Conservation (phyloP, 2,888 invertebrate species). For the Magallana nippona region DNA sequence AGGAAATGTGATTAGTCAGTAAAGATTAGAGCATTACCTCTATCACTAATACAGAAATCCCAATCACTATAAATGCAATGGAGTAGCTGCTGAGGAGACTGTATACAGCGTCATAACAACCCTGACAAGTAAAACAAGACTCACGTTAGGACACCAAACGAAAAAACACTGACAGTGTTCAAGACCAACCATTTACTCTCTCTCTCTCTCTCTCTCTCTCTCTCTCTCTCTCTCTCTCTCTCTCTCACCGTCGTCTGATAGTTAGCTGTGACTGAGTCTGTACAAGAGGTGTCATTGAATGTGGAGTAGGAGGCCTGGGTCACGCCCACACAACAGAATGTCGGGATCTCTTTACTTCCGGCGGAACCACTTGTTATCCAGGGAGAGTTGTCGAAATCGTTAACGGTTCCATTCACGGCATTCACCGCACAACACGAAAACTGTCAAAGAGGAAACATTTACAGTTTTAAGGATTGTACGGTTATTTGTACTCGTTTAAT, state of each 20-base stretch:
- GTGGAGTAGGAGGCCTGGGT: slow-evolving; percentile 8
- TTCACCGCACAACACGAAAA: slow-evolving; percentile 45
- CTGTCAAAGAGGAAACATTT: slow-evolving; percentile 36
- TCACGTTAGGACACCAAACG: background rate
- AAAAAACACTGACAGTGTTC: too few relatives aligned
- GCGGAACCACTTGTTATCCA: slow-evolving; percentile 40
- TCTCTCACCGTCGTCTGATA: slow-evolving; percentile 34
- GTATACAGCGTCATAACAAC: slow-evolving; percentile 39
- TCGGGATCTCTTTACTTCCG: slow-evolving; percentile 42
- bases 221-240: slow-evolving; percentile 16
- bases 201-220: slow-evolving; percentile 38
- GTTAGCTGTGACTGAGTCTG: slow-evolving; percentile 30
- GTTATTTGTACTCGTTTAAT: too few relatives aligned
- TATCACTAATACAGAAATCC: slow-evolving; percentile 34
- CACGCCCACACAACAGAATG: slow-evolving; percentile 43
- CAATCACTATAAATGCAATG: slow-evolving; percentile 34
- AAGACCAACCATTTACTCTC: slow-evolving; percentile 6
- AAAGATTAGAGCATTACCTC: background rate
- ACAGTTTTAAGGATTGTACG: too few relatives aligned
- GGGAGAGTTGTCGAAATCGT: slow-evolving; percentile 43
- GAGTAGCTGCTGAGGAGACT: slow-evolving; percentile 27
- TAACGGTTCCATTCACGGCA: slow-evolving; percentile 39
- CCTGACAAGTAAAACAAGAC: background rate
- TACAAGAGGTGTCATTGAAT: slow-evolving; percentile 28
- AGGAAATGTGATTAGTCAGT: too few relatives aligned